These are phyloP conservation scores for Sipha maydis DNA, from an alignment of 2,888 invertebrate genomes.

Conservation along the genomic window DNA sequence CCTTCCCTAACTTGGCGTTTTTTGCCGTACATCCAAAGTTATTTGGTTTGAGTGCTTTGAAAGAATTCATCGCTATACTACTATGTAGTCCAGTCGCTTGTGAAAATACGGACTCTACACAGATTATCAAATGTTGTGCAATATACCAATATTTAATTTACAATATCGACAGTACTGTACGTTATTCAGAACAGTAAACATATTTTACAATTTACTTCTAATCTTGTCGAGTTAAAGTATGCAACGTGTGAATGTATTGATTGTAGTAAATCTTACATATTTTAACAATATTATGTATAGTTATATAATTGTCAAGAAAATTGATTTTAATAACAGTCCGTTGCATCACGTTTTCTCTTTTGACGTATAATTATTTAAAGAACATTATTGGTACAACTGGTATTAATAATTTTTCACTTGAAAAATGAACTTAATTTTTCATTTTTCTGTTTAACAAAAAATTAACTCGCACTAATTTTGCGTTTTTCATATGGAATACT, in stretches of 20 bases:
- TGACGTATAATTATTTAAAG: too few species aligned
- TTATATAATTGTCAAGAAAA: too few species aligned
- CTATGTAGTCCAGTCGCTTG: slow-evolving; percentile 20
- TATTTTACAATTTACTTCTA: background rate
- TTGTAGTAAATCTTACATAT: too few species aligned
- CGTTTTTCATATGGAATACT: background rate
- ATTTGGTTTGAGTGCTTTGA: slow-evolving; percentile 13
- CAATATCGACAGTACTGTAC: slow-evolving; percentile 1
- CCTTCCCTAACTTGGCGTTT: background rate
- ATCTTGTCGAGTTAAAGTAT: background rate
- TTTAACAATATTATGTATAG: too few species aligned
- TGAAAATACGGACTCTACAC: background rate
- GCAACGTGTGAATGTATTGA: background rate
- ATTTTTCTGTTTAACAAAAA: too few species aligned
- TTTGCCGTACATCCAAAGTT: background rate
- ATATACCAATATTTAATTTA: slow-evolving; percentile 14
- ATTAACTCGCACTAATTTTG: too few species aligned
- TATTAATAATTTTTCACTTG: too few species aligned
- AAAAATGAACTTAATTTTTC: too few species aligned
- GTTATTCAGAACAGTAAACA: background rate
- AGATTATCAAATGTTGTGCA: background rate
- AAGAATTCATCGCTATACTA: background rate
- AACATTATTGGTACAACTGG: too few species aligned
- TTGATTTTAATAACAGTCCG: too few species aligned
- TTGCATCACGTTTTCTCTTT: too few species aligned